Base-by-base conservation (phyloP, 2,113 vertebrate species). In the Anguilla japonica region DNA sequence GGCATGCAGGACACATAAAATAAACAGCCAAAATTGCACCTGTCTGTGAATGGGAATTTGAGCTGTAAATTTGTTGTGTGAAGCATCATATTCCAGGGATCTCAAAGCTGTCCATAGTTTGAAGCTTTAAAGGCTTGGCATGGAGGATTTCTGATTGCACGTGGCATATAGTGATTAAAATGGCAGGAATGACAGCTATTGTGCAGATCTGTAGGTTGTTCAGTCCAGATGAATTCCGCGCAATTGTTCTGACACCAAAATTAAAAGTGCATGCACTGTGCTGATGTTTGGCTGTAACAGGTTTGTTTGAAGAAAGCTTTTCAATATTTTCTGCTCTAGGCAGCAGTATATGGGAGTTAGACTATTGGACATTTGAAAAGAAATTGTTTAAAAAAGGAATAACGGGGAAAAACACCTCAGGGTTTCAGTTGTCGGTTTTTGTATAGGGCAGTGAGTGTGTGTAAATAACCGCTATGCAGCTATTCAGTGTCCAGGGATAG, bases 381-480 rank as follows among this genome's bases (percentile, higher is more conserved):
- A 34, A 82, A 22, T 11, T 0, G 43, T 46, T 22, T 43, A 82
- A 41, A 53, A 53, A 15, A 56, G 46, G n/a, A 82, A 46, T 29
- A 50, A 53, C n/a, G 81, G 46, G 40, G 22, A 26, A 67, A 82
- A 56, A 53, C 22, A 14, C 26, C 5, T 83, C 29, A 57, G 53
- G 4, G n/a, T 57, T 83, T n/a, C 29, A 60, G 26, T 60, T 29
- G 2, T 14, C 39, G 6, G 26, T 18, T 18, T 20, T 40, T 57
- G 53, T 83, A 53, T 83, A 6, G 50, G 46, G 46, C 14, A 60
- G 22, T 34, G 78, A 15, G 75, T 40, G 46, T 29, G 46, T 79
- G 50, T 80, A 85, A 85, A 43, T 40, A 71, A 18, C 85, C 9
- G 79, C 22, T 81, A 20, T 63, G 34, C 40, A 43, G 20, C 79